Base-by-base conservation (phyloP, 2,888 invertebrate genomes). In the Holacanthella duospinosa region DNA sequence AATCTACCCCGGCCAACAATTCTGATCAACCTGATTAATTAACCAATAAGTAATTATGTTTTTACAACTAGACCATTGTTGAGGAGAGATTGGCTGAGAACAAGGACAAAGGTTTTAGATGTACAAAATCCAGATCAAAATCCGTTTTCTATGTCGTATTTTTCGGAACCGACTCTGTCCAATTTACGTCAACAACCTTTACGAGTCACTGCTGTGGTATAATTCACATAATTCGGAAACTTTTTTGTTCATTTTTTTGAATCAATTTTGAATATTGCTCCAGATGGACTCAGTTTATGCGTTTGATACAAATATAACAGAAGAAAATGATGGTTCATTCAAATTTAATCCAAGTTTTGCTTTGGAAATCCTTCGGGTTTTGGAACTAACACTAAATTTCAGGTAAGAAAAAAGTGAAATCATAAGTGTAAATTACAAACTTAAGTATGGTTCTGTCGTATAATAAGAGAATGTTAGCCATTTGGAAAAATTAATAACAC, bases 321-420 rank as follows among this genome's bases (percentile, higher is more conserved):
- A 43, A 29, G 12, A 4, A 4, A 16, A 29, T 2, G 55, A 59
- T 44, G 59, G 43, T 3, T n/a, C 48, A 9, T 57, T 44, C 43
- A 16, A 21, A 4, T 58, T 60, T 24, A 29, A 53, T 16, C 56
- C 59, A n/a, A 63, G 64, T 56, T 66, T 66, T 55, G 62, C 63
- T 28, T 55, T 61, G 21, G 61, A 66, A 63, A 53, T 66, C 12
- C 53, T 66, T 1, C 26, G 53, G 1, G 57, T 57, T 12, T 54
- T 66, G 29, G 59, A 66, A 56, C 25, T 60, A 12, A 66, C 63
- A 2, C 60, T 66, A 58, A 66, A 66, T 55, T 66, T 66, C 54
- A 60, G 28, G 66, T 66, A 58, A 65, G 28, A 21, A 27, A n/a
- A 21, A 19, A 44, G 19, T 12, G 25, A 36, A 36, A 36, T 36